Conservation (phyloP, 2,888 invertebrate species). For the Noctua pronuba region DNA sequence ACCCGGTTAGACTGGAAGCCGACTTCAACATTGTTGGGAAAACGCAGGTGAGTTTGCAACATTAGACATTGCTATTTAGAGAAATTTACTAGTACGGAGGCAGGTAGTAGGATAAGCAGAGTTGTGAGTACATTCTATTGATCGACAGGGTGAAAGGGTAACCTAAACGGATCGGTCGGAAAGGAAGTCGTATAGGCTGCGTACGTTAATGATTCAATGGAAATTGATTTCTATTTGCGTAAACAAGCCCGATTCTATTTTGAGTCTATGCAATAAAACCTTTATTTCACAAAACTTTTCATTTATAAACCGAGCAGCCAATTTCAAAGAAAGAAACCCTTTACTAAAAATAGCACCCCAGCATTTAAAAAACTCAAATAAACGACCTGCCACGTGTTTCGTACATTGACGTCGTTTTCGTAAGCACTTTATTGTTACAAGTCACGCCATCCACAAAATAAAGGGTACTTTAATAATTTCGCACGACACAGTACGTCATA, state of each 20-base stretch:
- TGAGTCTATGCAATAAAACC: neutral
- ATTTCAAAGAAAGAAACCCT: conserved; percentile 5
- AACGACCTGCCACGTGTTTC: conserved; percentile 22
- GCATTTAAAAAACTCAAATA: conserved; percentile 23
- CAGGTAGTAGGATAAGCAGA: neutral
- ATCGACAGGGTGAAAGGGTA: neutral
- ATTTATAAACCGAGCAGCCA: neutral
- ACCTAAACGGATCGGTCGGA: neutral
- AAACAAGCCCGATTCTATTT: neutral
- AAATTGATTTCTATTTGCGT: neutral
- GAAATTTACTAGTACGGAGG: neutral
- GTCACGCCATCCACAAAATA: conserved; percentile 34
- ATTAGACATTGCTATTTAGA: neutral
- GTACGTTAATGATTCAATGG: neutral
- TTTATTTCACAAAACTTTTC: neutral
- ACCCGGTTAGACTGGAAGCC: too few relatives aligned
- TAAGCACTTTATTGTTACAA: conserved; percentile 30
- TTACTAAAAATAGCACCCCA: conserved; percentile 13
- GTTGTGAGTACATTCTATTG: neutral
- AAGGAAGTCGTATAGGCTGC: neutral
- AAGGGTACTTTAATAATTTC: conserved; percentile 37
- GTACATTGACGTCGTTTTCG: conserved; percentile 45
- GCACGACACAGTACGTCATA: conserved; percentile 16
- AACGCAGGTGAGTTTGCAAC: too few relatives aligned
- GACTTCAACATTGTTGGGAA: neutral